These are phyloP conservation scores for Phataginus tricuspis DNA, from an alignment of 2,797 vertebrate genomes.

Conservation along the genomic window DNA sequence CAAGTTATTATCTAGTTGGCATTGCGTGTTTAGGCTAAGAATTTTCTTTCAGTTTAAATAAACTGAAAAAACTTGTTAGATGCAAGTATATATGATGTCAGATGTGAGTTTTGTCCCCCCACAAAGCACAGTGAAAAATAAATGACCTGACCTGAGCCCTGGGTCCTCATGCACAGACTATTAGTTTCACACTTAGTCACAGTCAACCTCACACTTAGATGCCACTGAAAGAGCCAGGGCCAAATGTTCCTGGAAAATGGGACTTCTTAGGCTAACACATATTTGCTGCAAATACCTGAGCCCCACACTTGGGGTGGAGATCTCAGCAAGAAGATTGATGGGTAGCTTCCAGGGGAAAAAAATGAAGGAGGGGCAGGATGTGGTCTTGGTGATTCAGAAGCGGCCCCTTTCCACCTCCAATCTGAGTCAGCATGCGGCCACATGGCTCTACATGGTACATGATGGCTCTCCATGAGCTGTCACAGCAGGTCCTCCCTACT, in stretches of 20 bases:
- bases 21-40: not conserved
- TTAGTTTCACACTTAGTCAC: constrained; percentile 64
- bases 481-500: not conserved
- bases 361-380: constrained; percentile 77
- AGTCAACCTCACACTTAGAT: constrained; percentile 20
- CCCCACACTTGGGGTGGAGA: constrained; percentile 9
- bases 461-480: constrained; percentile 63
- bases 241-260: constrained; percentile 60
- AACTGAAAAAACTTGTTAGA: not conserved
- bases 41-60: constrained; percentile 28
- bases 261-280: constrained; percentile 34
- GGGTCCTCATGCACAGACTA: not conserved
- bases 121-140: constrained; percentile 34
- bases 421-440: constrained; percentile 76
- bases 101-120: not conserved
- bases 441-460: constrained; percentile 27
- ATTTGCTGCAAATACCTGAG: constrained; percentile 57
- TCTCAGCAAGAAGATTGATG: constrained; percentile 25
- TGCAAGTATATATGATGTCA: not conserved
- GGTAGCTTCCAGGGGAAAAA: constrained; percentile 67
- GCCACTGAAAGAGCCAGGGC: not conserved
- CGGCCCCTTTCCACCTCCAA: not conserved
- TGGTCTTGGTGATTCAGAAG: constrained; percentile 76
- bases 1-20: constrained; percentile 14
- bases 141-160: not conserved